Evolutionary conservation across 2,113 vertebrate genomes (phyloP).

Genomic region (Daboia siamensis): DNA sequence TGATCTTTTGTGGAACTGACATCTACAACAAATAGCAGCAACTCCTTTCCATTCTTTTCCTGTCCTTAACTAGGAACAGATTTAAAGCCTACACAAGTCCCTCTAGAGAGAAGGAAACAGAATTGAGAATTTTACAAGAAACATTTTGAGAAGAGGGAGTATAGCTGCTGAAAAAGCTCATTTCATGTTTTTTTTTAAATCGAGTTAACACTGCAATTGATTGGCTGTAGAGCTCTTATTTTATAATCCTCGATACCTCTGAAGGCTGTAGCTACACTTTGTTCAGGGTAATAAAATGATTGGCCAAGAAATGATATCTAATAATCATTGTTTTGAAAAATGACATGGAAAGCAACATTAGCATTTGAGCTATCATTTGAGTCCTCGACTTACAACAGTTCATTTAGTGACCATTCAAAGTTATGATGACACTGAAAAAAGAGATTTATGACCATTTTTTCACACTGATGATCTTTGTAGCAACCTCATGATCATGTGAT

Average conservation of each 20-base stretch:
- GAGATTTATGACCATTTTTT: not conserved
- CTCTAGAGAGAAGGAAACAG: constrained; percentile 48
- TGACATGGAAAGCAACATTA: not conserved
- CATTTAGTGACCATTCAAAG: not conserved
- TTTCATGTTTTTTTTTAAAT: not conserved
- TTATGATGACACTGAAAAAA: not conserved
- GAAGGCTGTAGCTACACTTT: not conserved
- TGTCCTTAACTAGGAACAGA: constrained; percentile 74
- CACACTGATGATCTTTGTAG: not conserved
- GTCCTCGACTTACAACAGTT: not conserved
- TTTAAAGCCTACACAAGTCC: constrained; percentile 46
- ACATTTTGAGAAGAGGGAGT: constrained; percentile 21
- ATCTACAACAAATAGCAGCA: constrained; percentile 63
- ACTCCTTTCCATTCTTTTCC: constrained; percentile 67
- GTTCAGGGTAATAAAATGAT: not conserved
- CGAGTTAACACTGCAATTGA: not conserved
- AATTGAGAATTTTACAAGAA: constrained; percentile 40
- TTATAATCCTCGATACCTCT: not conserved
- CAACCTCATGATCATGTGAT: not conserved
- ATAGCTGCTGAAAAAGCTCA: constrained; percentile 55
- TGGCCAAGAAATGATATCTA: not conserved
- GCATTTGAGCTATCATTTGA: not conserved
- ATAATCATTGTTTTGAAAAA: not conserved
- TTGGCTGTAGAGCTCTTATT: not conserved
- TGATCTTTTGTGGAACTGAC: constrained; percentile 72